Base-by-base conservation (phyloP, 2,113 vertebrate species). In the Vulpes lagopus region DNA sequence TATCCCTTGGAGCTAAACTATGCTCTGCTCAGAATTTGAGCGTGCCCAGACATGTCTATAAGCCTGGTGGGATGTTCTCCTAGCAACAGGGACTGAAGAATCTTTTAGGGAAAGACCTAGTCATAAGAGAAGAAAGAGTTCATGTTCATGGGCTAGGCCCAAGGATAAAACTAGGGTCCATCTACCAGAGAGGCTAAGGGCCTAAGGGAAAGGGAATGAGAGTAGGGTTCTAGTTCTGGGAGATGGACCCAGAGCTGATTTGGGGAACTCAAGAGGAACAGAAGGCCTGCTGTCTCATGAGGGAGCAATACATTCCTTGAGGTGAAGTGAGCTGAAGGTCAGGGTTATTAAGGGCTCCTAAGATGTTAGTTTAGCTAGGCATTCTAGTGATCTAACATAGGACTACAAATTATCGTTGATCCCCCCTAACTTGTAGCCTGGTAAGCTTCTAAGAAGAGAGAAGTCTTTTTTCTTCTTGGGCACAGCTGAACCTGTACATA, bases 391-490 rank as follows among this genome's bases (percentile, higher is more conserved):
- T n/a, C 22, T 78, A 62, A 80, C 14, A 12, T 0, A 84, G 10
- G n/a, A 53, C 64, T 91, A 35, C 7, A 30, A 60, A 87, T 59
- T 25, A 57, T 27, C 43, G 0, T 76, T 15, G 22, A n/a, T n/a
- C 2, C 16, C 1, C 2, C 8, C 55, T 90, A 35, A 65, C 11
- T 53, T 83, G 55, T 43, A 0, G 0, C 15, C 2, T 15, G 51
- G 8, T n/a, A 74, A 73, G 23, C 69, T 80, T 69, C 32, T 71
- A 82, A 22, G 14, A 51, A 30, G 11, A 69, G 51, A 55, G 57
- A 43, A 20, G 12, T 32, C 30, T 51, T 5, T 27, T 60, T 49
- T 20, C 60, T 67, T 59, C 3, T 49, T 57, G 12, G 25, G 17
- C 35, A 43, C 43, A 43, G 43, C 43, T 8, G 43, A 43, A 43